Conservation (phyloP, 1,140 invertebrate species). For the Asbolus verrucosus region DNA sequence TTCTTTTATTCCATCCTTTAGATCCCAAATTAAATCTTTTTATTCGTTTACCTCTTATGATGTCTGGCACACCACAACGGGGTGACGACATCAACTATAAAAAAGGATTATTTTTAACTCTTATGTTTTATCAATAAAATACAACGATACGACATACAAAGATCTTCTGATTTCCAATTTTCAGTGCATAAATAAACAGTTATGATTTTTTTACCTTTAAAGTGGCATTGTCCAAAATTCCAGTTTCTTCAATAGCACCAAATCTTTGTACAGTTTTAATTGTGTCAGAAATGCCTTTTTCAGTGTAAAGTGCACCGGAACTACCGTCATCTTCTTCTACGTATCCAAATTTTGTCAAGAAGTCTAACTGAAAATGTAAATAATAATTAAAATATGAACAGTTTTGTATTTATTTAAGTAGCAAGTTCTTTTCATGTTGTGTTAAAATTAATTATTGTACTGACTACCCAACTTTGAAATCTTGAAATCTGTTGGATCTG, state of each 20-base stretch:
- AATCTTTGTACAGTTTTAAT: conserved; percentile 75
- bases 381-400: too few species aligned
- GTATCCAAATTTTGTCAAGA: conserved; percentile 76
- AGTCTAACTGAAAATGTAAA: conserved; percentile 70
- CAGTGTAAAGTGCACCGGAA: conserved; percentile 70
- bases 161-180: too few species aligned
- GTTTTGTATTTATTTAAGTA: too few species aligned
- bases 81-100: conserved; percentile 71
- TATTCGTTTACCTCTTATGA: conserved; percentile 62
- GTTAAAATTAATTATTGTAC: too few species aligned
- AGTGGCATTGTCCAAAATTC: conserved; percentile 72
- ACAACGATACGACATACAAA: too few species aligned
- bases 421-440: too few species aligned
- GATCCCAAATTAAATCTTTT: conserved; percentile 71
- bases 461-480: too few species aligned
- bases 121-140: too few species aligned
- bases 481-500: too few species aligned
- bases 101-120: too few species aligned
- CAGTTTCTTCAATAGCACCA: conserved; percentile 75
- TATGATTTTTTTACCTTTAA: conserved; percentile 64
- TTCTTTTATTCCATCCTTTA: conserved; percentile 71
- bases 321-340: conserved; percentile 64
- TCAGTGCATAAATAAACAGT: conserved; percentile 2
- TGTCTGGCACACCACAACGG: conserved; percentile 76
- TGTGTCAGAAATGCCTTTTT: conserved; percentile 70